Evolutionary conservation across 2,797 vertebrate genomes (phyloP).

Genomic region (Sciaenops ocellatus): DNA sequence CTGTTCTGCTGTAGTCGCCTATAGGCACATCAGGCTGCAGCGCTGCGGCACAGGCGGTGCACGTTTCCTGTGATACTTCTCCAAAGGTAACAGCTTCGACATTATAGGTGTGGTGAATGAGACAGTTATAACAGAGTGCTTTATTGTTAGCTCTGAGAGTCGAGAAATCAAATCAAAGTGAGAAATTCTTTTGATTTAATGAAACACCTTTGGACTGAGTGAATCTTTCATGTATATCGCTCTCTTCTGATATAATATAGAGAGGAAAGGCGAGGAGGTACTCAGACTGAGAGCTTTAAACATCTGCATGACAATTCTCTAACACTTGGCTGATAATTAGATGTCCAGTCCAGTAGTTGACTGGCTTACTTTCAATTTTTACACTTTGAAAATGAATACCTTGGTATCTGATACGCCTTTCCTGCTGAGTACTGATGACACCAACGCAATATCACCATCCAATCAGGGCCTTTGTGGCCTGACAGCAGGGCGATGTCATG

Average conservation of each 20-base stretch:
- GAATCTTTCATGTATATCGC: not conserved
- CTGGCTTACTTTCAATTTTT: not conserved
- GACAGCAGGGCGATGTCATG: slow-evolving; percentile 62
- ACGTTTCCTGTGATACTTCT: slow-evolving; percentile 30
- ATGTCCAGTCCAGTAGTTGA: not conserved
- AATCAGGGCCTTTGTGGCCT: slow-evolving; percentile 34
- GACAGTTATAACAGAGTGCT: not conserved
- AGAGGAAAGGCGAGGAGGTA: not conserved
- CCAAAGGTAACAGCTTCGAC: not conserved
- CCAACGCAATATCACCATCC: slow-evolving; percentile 3
- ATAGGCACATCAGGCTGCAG: slow-evolving; percentile 9
- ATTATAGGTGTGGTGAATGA: not conserved
- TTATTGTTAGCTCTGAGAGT: not conserved
- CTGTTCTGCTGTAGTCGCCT: slow-evolving; percentile 12
- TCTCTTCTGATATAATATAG: not conserved
- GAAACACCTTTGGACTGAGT: not conserved
- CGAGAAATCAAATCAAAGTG: slow-evolving; percentile 4
- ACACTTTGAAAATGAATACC: slow-evolving; percentile 7
- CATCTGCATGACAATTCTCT: not conserved
- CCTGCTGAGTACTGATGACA: slow-evolving; percentile 19
- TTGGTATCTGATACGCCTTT: slow-evolving; percentile 1
- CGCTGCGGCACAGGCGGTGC: not conserved
- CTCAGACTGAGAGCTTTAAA: not conserved
- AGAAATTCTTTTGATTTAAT: not conserved
- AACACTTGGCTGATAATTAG: not conserved